Evolutionary conservation across 2,113 vertebrate genomes (phyloP).

Genomic region (Hystrix cristata): DNA sequence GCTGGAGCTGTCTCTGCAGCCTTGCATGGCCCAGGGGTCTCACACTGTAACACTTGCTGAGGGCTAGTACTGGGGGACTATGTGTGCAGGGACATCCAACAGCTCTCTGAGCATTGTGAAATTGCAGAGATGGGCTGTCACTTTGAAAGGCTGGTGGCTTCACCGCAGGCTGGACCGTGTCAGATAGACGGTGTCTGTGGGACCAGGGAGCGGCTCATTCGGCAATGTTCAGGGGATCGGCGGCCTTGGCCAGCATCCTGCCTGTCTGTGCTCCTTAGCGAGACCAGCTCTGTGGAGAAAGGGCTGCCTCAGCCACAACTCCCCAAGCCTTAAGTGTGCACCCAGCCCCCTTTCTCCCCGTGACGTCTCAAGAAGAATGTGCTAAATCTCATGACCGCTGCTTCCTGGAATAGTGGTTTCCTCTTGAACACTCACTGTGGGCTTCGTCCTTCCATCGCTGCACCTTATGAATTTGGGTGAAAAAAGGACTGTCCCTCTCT

Average conservation of each 20-base stretch:
- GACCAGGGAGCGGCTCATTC: neutral
- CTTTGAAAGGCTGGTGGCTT: neutral
- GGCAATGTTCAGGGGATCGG: neutral
- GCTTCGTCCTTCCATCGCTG: neutral
- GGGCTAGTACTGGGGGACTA: neutral
- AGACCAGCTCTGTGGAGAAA: neutral
- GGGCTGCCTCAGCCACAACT: neutral
- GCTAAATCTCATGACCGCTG: neutral
- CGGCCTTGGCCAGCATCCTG: neutral
- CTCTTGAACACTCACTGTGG: neutral
- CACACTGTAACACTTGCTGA: neutral
- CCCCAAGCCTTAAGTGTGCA: neutral
- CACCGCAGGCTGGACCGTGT: neutral
- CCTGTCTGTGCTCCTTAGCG: accelerated
- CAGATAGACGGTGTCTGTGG: neutral
- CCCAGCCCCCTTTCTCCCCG: too few relatives aligned
- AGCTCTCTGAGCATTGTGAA: neutral
- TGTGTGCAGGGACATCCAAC: accelerated
- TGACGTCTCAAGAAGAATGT: neutral
- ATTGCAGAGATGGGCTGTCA: neutral
- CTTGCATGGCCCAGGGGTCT: neutral
- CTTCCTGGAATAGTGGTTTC: neutral
- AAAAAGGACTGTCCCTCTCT: neutral
- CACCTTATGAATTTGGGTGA: neutral
- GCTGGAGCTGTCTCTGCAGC: too few relatives aligned